A percentile compares a stretch with the other conserved stretches of the same genome.
These are phyloP conservation scores for Drosophila parthenogenetica DNA, from an alignment of 2,888 invertebrate genomes.

Conservation along the genomic window DNA sequence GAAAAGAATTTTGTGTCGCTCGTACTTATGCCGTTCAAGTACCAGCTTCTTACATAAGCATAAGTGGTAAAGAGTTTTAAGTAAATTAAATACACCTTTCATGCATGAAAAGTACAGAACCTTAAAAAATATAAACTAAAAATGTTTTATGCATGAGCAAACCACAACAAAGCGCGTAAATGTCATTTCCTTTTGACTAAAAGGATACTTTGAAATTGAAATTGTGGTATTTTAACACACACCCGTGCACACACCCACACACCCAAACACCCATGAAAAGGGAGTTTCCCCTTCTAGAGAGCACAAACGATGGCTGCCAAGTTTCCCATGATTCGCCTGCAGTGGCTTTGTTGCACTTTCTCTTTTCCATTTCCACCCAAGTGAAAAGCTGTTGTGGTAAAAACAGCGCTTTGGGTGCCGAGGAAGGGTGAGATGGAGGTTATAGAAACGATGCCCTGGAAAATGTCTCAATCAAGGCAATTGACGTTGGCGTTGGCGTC, in stretches of 20 bases:
- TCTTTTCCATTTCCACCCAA: constrained; percentile 3
- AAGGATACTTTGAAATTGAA: constrained; percentile 81
- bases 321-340: constrained; percentile 21
- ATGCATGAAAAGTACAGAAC: background rate
- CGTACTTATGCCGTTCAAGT: too few species aligned
- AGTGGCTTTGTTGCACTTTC: constrained; percentile 39
- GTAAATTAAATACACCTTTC: background rate
- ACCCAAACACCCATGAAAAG: background rate
- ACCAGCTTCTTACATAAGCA: too few species aligned
- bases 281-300: constrained; percentile 6
- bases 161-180: constrained; percentile 80
- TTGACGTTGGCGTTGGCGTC: constrained; percentile 28
- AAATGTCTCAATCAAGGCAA: constrained; percentile 47
- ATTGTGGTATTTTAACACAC: constrained; percentile 67
- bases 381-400: background rate
- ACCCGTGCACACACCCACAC: constrained; percentile 16
- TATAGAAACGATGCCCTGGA: constrained; percentile 1
- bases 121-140: constrained; percentile 56
- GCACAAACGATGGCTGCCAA: constrained; percentile 9
- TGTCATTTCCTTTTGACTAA: constrained; percentile 80
- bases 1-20: too few species aligned
- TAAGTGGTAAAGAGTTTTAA: background rate
- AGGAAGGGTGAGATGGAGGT: background rate
- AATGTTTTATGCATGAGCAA: constrained; percentile 78
- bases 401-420: too few species aligned